Evolutionary conservation across 1,140 invertebrate genomes (phyloP), one percentile per base, ranked within the genome.

Genomic region (Dreissena rostriformis): DNA sequence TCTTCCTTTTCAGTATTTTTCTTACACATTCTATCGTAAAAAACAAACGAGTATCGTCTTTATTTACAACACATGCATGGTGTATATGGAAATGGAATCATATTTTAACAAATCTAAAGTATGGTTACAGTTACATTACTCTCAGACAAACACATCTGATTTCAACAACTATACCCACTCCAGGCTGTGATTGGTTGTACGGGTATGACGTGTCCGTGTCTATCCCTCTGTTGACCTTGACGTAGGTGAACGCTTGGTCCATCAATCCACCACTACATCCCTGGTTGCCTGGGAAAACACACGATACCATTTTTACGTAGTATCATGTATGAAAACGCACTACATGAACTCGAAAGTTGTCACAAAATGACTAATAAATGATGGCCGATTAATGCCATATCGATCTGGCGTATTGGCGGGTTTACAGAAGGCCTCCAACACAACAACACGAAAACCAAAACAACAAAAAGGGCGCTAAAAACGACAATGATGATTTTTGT

Each of bases 211-310:
- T 94, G 94, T 99, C 98, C 8, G 98, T 99, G 93, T 99, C 98
- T 84, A 99, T 95, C 73, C 96, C 97, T 14, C 95, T 94, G 91
- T 99, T 99, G 63, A 96, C 96, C 92, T 96, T 97, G 88, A 99
- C 96, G 93, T 99, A 99, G 87, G 96, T 94, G 95, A 98, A 96
- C 4, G 95, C 95, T 53, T 96, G 95, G 94, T 99, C 97, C 97
- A 99, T 99, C 22, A 99, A 94, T 81, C 98, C 98, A 88, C 98
- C 98, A 87, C 97, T 96, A 94, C 99, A 99, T 63, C 99, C 99
- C 92, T 98, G 95, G 94, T 99, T 99, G 15, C 98, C 98, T 95
- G 17, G n/a, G 52, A 22, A 55, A 39, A 39, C 8, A 39, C 39
- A 39, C 2, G 39, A 8, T 39, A n/a, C 39, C 39, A 39, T 5